These are phyloP conservation scores for Orchesella cincta DNA, from an alignment of 1,140 invertebrate genomes.

Conservation along the genomic window DNA sequence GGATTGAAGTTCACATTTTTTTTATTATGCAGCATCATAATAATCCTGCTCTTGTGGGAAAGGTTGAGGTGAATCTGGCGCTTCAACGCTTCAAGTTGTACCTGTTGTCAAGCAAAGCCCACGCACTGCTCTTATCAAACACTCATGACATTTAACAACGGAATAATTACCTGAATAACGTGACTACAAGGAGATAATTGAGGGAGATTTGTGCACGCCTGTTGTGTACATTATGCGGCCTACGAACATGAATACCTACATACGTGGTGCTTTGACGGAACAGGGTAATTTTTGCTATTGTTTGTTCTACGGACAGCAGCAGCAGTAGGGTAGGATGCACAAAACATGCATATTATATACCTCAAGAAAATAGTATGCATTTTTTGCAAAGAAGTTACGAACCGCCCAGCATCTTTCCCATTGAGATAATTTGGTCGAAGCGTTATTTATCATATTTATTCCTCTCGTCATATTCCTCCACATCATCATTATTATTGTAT, in stretches of 20 bases:
- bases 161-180: conserved; percentile 26
- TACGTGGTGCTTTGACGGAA: no score
- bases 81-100: conserved; percentile 3
- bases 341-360: no score
- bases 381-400: no score
- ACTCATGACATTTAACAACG: conserved; percentile 27
- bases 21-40: not conserved
- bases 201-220: conserved; percentile 23
- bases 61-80: not conserved
- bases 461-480: no score
- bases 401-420: no score
- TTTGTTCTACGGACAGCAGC: no score
- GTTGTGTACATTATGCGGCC: conserved; percentile 14
- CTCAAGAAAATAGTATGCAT: no score
- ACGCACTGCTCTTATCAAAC: conserved; percentile 11
- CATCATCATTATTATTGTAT: no score
- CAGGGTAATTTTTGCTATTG: not conserved
- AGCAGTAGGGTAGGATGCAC: no score
- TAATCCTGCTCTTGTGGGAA: not conserved
- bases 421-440: no score
- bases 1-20: not conserved
- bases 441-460: no score
- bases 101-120: not conserved
- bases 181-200: conserved; percentile 28
- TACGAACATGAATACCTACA: no score